Evolutionary conservation across 2,113 vertebrate genomes (phyloP).

Genomic region (Psilopsiagon aymara): DNA sequence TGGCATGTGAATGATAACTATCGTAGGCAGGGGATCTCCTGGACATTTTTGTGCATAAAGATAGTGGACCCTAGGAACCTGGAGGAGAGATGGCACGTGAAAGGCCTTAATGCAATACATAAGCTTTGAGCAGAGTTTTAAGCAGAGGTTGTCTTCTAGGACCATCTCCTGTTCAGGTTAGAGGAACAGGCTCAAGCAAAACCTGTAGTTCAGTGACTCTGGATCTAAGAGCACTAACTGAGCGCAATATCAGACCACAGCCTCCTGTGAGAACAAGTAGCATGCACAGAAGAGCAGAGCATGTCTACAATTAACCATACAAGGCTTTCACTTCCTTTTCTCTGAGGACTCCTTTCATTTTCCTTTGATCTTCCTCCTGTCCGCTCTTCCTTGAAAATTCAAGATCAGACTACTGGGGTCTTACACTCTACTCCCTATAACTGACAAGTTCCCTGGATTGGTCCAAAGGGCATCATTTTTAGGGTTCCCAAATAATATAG

Average conservation of each 20-base stretch:
- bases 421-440: neutral
- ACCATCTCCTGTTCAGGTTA: neutral
- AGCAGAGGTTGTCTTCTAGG: neutral
- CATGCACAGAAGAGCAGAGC: neutral
- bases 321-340: neutral
- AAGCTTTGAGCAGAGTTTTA: neutral
- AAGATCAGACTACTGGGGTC: no score
- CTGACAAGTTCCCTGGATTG: accelerated
- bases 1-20: neutral
- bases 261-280: neutral
- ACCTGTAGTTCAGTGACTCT: neutral
- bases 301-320: neutral
- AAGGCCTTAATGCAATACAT: neutral
- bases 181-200: neutral
- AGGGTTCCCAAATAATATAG: accelerated
- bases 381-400: neutral
- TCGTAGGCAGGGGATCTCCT: neutral
- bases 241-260: neutral
- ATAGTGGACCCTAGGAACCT: neutral
- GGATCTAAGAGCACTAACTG: neutral
- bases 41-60: neutral
- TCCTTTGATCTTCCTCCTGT: neutral
- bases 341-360: neutral
- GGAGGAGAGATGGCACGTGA: neutral
- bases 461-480: neutral